Conservation (phyloP, 2,113 vertebrate genomes). For the Erpornis zantholeuca region DNA sequence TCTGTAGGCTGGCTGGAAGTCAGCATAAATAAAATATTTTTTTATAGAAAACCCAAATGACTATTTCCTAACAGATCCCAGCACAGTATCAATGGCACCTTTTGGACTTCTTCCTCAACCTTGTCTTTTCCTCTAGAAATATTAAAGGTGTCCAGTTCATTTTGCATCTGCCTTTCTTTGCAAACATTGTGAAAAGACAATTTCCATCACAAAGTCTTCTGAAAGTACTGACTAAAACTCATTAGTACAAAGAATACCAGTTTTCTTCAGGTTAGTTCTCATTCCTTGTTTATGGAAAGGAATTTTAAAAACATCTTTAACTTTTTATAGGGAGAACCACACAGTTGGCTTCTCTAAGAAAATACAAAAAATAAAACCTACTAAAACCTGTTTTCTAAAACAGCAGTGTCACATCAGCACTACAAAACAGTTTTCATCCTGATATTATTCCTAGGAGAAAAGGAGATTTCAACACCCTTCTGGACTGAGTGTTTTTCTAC, state of each 20-base stretch:
- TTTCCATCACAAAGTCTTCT: background rate
- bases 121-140: background rate
- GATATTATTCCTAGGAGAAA: background rate
- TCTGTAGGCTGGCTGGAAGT: background rate
- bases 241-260: background rate
- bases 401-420: background rate
- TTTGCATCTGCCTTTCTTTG: background rate
- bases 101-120: background rate
- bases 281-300: background rate
- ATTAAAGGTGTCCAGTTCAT: background rate
- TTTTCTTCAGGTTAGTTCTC: background rate
- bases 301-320: background rate
- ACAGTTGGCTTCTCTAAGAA: background rate
- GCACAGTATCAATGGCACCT: rapidly evolving
- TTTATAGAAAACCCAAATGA: background rate
- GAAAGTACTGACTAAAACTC: background rate
- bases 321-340: background rate
- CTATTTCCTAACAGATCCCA: background rate
- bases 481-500: background rate
- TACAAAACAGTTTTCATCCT: background rate
- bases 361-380: background rate
- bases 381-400: background rate
- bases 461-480: background rate
- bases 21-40: background rate
- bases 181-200: background rate